phyloP scores from a whole-genome alignment of 2,888 invertebrate genomes.

The Merodon equestris region DNA sequence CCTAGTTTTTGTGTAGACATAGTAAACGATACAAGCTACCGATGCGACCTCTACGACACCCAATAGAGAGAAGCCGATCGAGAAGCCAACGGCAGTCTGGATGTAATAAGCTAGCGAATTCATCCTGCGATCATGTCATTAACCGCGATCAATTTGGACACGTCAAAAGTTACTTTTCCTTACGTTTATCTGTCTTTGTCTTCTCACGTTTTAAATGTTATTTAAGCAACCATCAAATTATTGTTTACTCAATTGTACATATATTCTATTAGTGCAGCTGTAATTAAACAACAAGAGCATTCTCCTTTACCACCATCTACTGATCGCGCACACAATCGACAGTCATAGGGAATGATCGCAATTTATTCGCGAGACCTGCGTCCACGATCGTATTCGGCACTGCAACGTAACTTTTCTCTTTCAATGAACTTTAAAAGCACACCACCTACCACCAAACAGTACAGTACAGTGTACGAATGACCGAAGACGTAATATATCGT shows the following conservation, averaged over 20 bases:
- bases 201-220: background rate
- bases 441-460: background rate
- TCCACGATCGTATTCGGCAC: conserved; percentile 4
- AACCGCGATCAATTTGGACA: conserved; percentile 1
- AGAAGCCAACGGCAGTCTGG: conserved; percentile 72
- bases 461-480: no score
- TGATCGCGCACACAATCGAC: conserved; percentile 41
- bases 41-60: conserved; percentile 77
- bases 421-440: conserved; percentile 10
- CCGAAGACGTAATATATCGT: conserved; percentile 49
- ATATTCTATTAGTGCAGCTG: conserved; percentile 41
- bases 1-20: conserved; percentile 78
- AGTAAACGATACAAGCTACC: conserved; percentile 76
- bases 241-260: conserved; percentile 52
- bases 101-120: conserved; percentile 73
- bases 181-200: conserved; percentile 18
- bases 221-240: conserved; percentile 4
- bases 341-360: conserved; percentile 34
- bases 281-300: conserved; percentile 65
- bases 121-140: conserved; percentile 67
- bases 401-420: conserved; percentile 38
- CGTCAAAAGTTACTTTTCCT: no score
- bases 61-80: conserved; percentile 75
- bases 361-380: conserved; percentile 31
- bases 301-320: conserved; percentile 19